Evolutionary conservation across 2,113 vertebrate genomes (phyloP), one percentile per base, ranked within the genome.

Genomic region (Gorsachius goisagi): DNA sequence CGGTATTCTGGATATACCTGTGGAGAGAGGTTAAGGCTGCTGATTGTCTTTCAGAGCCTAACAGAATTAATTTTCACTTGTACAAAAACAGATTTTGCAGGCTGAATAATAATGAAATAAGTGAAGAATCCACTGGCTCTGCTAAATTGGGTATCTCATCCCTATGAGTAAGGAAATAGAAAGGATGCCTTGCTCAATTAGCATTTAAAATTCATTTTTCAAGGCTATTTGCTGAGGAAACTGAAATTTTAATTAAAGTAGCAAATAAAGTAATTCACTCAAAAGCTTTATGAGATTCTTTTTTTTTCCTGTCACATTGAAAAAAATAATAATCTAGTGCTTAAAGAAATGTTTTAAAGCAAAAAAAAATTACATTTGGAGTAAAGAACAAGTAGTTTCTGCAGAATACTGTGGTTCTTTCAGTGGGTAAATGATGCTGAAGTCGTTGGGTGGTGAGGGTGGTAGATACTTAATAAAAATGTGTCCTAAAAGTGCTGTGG

Each of bases 241-340:
- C 94, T 79, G 89, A 83, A 97, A 94, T 97, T 97, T 97, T 97
- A 97, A 97, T 97, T 98, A 94, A 97, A 98, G 88, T 73, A 91
- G 92, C 82, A 97, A 97, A 96, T 83, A 89, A 94, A 92, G 85
- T 92, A 95, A 94, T 96, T 94, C 88, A 84, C 60, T 96, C 83
- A 52, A 68, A 89, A 97, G 94, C 33, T 93, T 95, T 84, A 72
- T 80, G 74, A 87, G 79, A 37, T 85, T 93, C 60, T 50, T 85
- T 77, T 77, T 68, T 91, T 89, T 44, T 15, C 41, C 75, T 93
- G 67, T 96, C 92, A 88, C 55, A 30, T 52, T 88, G 14, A 15
- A 59, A 84, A 84, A 66, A 85, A 85, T 64, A 78, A n/a, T 37
- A 74, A 80, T 91, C 74, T n/a, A 64, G 28, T 53, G 44, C 82